These are phyloP conservation scores for Stenchaetothrips biformis DNA, from an alignment of 2,888 invertebrate genomes.

Conservation along the genomic window DNA sequence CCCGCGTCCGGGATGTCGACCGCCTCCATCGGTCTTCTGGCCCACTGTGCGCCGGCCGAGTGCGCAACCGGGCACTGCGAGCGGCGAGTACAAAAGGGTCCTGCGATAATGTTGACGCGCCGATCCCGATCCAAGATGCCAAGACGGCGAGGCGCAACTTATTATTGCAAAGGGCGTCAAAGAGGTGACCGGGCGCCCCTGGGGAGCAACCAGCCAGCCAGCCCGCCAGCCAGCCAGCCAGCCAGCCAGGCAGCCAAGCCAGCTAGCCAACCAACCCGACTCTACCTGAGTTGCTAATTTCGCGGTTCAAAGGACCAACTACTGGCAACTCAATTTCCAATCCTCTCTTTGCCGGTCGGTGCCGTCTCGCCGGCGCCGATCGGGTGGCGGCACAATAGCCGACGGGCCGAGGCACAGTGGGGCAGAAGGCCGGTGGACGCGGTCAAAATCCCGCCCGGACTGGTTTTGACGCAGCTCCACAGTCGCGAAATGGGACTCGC, in stretches of 20 bases:
- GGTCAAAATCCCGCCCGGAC: too few relatives aligned
- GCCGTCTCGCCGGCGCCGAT: neutral
- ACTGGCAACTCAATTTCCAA: neutral
- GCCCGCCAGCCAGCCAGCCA: neutral
- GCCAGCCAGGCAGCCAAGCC: neutral
- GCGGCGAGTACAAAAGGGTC: neutral
- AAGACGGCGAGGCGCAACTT: neutral
- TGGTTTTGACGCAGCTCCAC: too few relatives aligned
- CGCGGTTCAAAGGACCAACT: constrained; percentile 7
- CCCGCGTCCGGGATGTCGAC: too few relatives aligned
- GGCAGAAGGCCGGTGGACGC: neutral
- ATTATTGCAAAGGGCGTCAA: neutral
- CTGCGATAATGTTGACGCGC: neutral
- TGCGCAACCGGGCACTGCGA: neutral
- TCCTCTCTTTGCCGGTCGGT: neutral
- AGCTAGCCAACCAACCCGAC: too few relatives aligned
- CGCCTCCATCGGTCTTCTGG: too few relatives aligned
- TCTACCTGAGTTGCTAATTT: neutral
- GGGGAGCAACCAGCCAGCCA: neutral
- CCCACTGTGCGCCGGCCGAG: neutral
- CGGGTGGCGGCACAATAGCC: neutral
- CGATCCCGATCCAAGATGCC: neutral
- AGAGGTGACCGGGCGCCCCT: neutral
- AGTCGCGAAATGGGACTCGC: too few relatives aligned
- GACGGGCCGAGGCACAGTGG: neutral